phyloP scores from a whole-genome alignment of 2,797 vertebrate species.

The Spinus olivaceus region DNA sequence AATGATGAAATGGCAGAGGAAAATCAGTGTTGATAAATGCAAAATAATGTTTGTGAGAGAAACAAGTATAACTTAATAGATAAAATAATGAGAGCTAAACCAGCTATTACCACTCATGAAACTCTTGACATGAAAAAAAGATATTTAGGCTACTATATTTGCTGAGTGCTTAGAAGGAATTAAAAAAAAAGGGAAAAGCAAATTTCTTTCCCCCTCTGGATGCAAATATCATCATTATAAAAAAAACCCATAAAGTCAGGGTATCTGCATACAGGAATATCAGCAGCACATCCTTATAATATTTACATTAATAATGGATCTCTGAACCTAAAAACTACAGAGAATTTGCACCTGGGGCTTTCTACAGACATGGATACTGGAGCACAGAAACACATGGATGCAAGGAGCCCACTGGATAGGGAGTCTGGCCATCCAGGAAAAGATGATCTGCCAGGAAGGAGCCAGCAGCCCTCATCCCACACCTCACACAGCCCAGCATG shows the following conservation, averaged over 20 bases:
- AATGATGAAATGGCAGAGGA: not conserved
- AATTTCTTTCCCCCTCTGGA: not conserved
- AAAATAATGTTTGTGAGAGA: not conserved
- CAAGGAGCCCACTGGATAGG: not conserved
- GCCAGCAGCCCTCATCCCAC: not conserved
- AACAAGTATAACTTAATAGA: not conserved
- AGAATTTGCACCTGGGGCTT: not conserved
- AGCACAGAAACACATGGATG: not conserved
- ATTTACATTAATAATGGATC: not conserved
- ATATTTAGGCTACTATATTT: not conserved
- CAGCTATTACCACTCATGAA: not conserved
- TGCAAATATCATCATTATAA: not conserved
- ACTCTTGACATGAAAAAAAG: not conserved
- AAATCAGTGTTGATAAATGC: not conserved
- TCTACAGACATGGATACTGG: not conserved
- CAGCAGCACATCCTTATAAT: not conserved
- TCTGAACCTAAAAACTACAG: not conserved
- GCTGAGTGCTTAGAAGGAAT: not conserved
- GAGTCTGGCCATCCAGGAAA: not conserved
- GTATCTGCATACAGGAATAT: not conserved
- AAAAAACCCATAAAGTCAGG: not conserved
- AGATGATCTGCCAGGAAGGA: not conserved
- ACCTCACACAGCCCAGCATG: too few relatives aligned
- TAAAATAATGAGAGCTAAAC: not conserved
- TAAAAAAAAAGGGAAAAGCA: not conserved